Evolutionary conservation across 1,140 invertebrate species (phyloP).

Genomic region (Parapsyche elsis): DNA sequence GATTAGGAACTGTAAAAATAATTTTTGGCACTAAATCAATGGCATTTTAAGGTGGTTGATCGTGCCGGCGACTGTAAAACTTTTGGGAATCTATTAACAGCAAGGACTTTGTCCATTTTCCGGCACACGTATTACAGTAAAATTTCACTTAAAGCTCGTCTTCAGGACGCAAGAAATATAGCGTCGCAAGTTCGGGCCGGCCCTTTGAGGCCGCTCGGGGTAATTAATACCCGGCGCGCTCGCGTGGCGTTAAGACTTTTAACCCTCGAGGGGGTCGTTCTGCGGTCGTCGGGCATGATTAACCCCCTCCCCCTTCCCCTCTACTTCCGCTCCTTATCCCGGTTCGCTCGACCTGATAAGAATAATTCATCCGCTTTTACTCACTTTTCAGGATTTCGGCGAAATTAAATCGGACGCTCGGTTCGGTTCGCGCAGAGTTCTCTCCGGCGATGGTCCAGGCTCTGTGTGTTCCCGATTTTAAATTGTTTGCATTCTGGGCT

Average conservation of each 20-base stretch:
- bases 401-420: slow-evolving; percentile 48
- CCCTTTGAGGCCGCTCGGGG: slow-evolving; percentile 41
- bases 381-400: slow-evolving; percentile 55
- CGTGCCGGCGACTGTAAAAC: no score
- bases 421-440: background rate
- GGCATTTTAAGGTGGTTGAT: no score
- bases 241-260: slow-evolving; percentile 52
- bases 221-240: slow-evolving; percentile 51
- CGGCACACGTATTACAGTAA: no score
- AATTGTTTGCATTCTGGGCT: slow-evolving; percentile 44
- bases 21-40: no score
- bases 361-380: slow-evolving; percentile 55
- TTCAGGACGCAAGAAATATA: slow-evolving; percentile 27
- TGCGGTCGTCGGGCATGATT: slow-evolving; percentile 56
- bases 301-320: slow-evolving; percentile 40
- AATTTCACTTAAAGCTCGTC: background rate
- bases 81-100: no score
- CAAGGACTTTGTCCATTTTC: no score
- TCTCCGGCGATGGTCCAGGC: background rate
- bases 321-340: slow-evolving; percentile 15
- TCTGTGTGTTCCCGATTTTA: slow-evolving; percentile 37
- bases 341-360: slow-evolving; percentile 44
- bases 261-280: slow-evolving; percentile 55
- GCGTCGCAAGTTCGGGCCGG: slow-evolving; percentile 29
- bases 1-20: no score